Percentiles rank a stretch among this genome's conserved stretches.
Evolutionary conservation across 92 coral and sea anemone genomes (phyloP).

Genomic region (Micromussa lordhowensis): DNA sequence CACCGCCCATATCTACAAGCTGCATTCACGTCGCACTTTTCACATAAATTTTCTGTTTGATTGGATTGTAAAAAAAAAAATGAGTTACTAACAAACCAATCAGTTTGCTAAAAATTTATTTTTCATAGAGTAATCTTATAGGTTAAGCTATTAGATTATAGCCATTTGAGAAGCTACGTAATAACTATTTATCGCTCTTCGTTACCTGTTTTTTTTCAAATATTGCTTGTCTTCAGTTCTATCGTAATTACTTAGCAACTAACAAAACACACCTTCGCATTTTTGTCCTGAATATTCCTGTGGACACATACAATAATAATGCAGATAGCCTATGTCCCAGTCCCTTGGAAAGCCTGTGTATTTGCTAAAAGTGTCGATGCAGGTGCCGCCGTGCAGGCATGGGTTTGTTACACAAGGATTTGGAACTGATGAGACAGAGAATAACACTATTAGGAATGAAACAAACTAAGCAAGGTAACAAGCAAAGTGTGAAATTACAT

Average conservation of each 20-base stretch:
- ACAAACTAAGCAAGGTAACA: not conserved
- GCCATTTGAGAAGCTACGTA: no score
- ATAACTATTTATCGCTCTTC: no score
- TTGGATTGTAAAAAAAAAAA: not conserved
- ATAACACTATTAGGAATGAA: not conserved
- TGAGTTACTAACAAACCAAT: no score
- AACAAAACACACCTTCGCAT: constrained; percentile 65
- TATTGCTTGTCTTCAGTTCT: not conserved
- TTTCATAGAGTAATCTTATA: no score
- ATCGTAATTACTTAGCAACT: not conserved
- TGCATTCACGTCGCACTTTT: constrained; percentile 82
- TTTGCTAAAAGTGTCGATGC: constrained; percentile 90
- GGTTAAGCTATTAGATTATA: no score
- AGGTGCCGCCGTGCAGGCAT: constrained; percentile 87
- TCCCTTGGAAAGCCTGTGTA: constrained; percentile 89
- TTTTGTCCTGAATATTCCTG: constrained; percentile 72
- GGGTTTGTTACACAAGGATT: constrained; percentile 91
- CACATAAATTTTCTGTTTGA: constrained; percentile 71
- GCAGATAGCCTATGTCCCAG: constrained; percentile 87
- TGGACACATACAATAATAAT: constrained; percentile 74
- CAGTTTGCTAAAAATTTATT: no score
- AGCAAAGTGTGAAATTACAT: no score
- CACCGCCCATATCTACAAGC: constrained; percentile 77
- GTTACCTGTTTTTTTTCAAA: no score
- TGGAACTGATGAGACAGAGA: constrained; percentile 64